A percentile compares a stretch with the other conserved stretches of the same genome.
Conservation (phyloP, 2,797 vertebrate genomes). For the Sebastes miniatus region DNA sequence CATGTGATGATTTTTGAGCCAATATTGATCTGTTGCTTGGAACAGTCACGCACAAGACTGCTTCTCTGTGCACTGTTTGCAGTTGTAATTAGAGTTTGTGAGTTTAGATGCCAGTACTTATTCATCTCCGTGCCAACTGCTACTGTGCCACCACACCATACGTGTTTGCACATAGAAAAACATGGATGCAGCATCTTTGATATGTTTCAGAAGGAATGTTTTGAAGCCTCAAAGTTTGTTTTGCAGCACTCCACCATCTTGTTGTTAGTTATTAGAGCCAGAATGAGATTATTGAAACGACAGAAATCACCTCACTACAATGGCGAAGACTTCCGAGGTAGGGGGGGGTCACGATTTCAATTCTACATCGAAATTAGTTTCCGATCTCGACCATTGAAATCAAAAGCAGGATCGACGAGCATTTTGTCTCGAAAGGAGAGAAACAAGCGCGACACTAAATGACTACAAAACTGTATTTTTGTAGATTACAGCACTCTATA, state of each 20-base stretch:
- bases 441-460: too few species aligned
- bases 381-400: too few species aligned
- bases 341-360: too few species aligned
- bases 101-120: not conserved
- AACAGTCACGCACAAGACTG: not conserved
- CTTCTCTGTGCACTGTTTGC: not conserved
- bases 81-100: conserved; percentile 17
- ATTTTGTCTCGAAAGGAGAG: too few species aligned
- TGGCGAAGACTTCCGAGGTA: not conserved
- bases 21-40: conserved; percentile 22
- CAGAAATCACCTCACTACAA: not conserved
- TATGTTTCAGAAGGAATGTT: not conserved
- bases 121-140: conserved; percentile 3
- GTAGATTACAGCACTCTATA: too few species aligned
- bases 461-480: too few species aligned
- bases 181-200: not conserved
- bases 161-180: not conserved
- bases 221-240: not conserved
- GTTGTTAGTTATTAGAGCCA: not conserved
- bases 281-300: not conserved
- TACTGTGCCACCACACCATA: not conserved
- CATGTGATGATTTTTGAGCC: conserved; percentile 9
- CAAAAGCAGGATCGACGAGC: too few species aligned
- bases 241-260: not conserved
- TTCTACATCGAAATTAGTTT: too few species aligned